These are phyloP conservation scores for Coluber constrictor DNA, from an alignment of 2,797 vertebrate species.

Conservation along the genomic window DNA sequence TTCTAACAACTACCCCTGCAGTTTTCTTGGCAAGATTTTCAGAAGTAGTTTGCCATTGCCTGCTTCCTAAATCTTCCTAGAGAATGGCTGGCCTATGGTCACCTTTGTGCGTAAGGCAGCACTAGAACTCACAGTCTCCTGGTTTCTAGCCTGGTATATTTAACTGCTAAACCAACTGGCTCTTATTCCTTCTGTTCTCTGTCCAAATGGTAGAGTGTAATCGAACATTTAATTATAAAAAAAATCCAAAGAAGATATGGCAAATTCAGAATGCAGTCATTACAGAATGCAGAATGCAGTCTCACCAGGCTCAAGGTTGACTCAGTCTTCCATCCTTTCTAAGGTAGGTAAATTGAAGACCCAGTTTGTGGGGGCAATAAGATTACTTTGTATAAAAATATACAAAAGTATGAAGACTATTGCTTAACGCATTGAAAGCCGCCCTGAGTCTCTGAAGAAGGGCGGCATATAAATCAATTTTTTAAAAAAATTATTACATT, in stretches of 20 bases:
- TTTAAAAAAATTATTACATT: not conserved
- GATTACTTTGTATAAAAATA: too few relatives aligned
- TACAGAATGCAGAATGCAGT: too few relatives aligned
- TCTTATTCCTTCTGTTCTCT: not conserved
- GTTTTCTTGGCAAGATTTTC: not conserved
- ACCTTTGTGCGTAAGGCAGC: not conserved
- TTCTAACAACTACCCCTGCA: not conserved
- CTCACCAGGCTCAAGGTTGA: too few relatives aligned
- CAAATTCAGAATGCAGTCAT: not conserved
- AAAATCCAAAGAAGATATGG: not conserved
- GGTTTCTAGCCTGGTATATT: not conserved
- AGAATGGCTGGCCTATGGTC: not conserved
- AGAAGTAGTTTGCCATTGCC: not conserved
- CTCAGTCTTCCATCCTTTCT: too few relatives aligned
- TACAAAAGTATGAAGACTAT: too few relatives aligned
- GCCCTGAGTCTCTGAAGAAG: too few relatives aligned
- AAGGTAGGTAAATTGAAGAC: too few relatives aligned
- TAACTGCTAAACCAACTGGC: not conserved
- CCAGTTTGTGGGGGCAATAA: too few relatives aligned
- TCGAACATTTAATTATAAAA: not conserved
- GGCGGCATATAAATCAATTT: too few relatives aligned
- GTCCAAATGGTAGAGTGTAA: not conserved
- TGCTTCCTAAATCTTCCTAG: not conserved
- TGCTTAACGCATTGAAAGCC: too few relatives aligned
- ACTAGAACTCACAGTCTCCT: not conserved